Conservation (phyloP, 2,888 invertebrate genomes). For the Phaonia tiefii region DNA sequence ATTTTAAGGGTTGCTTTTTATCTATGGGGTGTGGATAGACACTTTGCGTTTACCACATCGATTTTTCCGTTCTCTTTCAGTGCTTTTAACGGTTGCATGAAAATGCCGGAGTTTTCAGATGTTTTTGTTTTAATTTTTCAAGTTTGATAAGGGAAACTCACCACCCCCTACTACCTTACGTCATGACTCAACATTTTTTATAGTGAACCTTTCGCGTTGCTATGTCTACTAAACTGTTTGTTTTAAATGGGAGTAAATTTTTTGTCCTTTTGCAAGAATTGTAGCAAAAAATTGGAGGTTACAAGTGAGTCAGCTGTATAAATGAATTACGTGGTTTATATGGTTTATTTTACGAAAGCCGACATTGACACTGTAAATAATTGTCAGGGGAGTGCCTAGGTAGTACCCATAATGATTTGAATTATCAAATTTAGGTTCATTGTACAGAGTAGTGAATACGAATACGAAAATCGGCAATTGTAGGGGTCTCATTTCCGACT, state of each 20-base stretch:
- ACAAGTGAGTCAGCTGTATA: not conserved
- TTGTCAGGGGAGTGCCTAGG: too few species aligned
- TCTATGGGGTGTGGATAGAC: conserved; percentile 5
- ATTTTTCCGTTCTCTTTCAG: not conserved
- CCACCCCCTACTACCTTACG: not conserved
- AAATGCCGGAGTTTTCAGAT: not conserved
- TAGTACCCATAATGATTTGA: too few species aligned
- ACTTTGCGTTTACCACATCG: not conserved
- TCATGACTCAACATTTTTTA: conserved; percentile 19
- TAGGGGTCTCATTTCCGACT: too few species aligned
- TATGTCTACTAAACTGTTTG: not conserved
- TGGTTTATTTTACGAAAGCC: too few species aligned
- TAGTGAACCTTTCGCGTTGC: not conserved
- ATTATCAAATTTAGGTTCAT: too few species aligned
- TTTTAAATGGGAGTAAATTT: not conserved
- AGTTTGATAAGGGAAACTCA: not conserved
- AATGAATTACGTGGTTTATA: not conserved
- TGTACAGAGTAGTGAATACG: too few species aligned
- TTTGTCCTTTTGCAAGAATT: conserved; percentile 2
- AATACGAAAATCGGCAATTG: too few species aligned
- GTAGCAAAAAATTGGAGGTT: not conserved
- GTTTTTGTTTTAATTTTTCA: not conserved
- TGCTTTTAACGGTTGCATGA: not conserved
- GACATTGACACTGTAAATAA: too few species aligned
- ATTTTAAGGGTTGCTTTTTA: not conserved